phyloP scores from a whole-genome alignment of 2,888 invertebrate species.

The Steinernema carpocapsae region DNA sequence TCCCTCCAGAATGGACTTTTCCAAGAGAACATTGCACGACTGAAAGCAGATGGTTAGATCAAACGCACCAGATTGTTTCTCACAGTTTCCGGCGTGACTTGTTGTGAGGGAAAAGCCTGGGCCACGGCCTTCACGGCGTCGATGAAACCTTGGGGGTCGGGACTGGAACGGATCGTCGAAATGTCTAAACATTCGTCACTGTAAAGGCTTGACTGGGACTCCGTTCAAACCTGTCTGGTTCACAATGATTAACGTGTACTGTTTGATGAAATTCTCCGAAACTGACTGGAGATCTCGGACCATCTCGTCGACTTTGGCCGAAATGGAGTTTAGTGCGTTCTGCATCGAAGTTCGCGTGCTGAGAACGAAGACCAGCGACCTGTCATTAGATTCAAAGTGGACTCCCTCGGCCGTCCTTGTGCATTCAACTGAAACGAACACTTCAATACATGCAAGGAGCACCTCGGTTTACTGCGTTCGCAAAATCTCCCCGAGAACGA shows the following conservation, averaged over 20 bases:
- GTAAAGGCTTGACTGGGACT: not conserved
- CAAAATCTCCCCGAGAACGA: slow-evolving; percentile 55
- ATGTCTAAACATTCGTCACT: slow-evolving; percentile 36
- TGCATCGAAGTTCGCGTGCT: slow-evolving; percentile 55
- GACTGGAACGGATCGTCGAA: slow-evolving; percentile 38
- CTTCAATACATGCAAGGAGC: not conserved
- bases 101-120: slow-evolving; percentile 32
- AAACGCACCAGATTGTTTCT: not conserved
- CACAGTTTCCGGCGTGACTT: slow-evolving; percentile 16
- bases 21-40: slow-evolving; percentile 50
- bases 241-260: slow-evolving; percentile 50
- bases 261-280: slow-evolving; percentile 53
- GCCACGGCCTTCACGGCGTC: slow-evolving; percentile 45
- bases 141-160: slow-evolving; percentile 48
- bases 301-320: slow-evolving; percentile 41
- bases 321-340: slow-evolving; percentile 42
- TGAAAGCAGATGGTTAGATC: too few species aligned
- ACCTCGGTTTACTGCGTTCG: slow-evolving; percentile 48
- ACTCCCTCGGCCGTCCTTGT: slow-evolving; percentile 47
- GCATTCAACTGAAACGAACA: slow-evolving; percentile 50
- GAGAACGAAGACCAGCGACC: slow-evolving; percentile 54
- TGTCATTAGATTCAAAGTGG: slow-evolving; percentile 47
- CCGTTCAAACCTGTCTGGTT: slow-evolving; percentile 45
- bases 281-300: slow-evolving; percentile 50
- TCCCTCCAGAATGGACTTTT: slow-evolving; percentile 48